Percentiles rank a stretch among this genome's conserved stretches.
Evolutionary conservation across 1,140 invertebrate genomes (phyloP).

Genomic region (Plodia interpunctella): DNA sequence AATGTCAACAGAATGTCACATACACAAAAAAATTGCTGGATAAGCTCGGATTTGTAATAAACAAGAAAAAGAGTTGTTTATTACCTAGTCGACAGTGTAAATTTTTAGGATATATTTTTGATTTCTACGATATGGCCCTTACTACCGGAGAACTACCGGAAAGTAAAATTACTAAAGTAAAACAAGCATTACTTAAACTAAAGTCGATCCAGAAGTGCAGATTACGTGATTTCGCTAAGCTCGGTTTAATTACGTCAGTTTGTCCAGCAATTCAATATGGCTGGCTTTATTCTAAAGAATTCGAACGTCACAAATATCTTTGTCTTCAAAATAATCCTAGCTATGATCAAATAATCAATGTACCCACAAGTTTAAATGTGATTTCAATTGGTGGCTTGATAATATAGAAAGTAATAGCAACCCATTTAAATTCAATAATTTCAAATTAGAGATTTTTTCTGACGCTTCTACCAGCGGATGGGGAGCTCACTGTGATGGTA

Average conservation of each 20-base stretch:
- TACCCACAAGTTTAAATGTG: conserved; percentile 9
- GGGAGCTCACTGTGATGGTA: conserved; percentile 11
- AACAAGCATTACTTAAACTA: not conserved
- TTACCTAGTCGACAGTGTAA: too few relatives aligned
- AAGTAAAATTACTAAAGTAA: conserved; percentile 1
- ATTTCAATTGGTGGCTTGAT: conserved; percentile 14
- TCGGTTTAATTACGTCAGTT: not conserved
- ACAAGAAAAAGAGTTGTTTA: conserved; percentile 1
- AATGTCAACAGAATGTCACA: conserved; percentile 12
- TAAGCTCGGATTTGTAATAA: conserved; percentile 3
- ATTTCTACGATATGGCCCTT: not conserved
- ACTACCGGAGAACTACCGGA: not conserved
- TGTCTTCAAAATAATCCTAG: conserved; percentile 12
- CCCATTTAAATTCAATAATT: conserved; percentile 7
- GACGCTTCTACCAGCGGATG: conserved; percentile 14
- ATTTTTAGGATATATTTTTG: too few relatives aligned
- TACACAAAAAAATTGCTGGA: not conserved
- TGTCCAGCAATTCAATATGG: conserved; percentile 12
- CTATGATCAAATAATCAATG: conserved; percentile 13
- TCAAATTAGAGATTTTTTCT: conserved; percentile 13
- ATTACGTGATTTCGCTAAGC: conserved; percentile 2
- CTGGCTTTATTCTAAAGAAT: conserved; percentile 16
- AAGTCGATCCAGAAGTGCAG: not conserved
- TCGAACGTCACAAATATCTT: conserved; percentile 17
- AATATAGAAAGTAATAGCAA: conserved; percentile 1